phyloP scores from a whole-genome alignment of 2,797 vertebrate species.

The Phataginus tricuspis region DNA sequence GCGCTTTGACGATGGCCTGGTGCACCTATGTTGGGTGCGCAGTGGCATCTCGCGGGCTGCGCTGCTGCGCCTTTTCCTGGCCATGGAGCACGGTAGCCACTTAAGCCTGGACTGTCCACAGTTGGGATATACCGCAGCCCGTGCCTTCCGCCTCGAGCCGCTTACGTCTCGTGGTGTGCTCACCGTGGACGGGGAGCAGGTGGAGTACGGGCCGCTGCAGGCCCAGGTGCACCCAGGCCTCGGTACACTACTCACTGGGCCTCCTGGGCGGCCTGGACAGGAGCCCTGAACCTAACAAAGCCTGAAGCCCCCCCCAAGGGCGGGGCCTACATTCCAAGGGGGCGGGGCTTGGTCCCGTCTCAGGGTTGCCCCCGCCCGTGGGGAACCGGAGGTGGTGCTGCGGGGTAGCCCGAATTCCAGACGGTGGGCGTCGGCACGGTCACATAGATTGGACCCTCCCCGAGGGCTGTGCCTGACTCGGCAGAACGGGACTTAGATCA shows the following conservation, averaged over 20 bases:
- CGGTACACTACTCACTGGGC: conserved; percentile 77
- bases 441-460: neutral
- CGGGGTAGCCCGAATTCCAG: neutral
- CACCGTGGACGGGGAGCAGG: conserved; percentile 94
- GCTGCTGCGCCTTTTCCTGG: conserved; percentile 92
- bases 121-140: conserved; percentile 89
- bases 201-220: conserved; percentile 94
- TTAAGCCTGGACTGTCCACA: conserved; percentile 90
- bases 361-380: neutral
- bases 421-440: neutral
- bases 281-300: neutral
- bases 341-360: neutral
- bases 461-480: neutral
- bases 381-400: neutral
- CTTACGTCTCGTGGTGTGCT: conserved; percentile 91
- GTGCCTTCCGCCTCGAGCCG: conserved; percentile 94
- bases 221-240: conserved; percentile 89
- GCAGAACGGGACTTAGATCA: neutral
- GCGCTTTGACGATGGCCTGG: conserved; percentile 91
- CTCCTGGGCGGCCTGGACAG: neutral
- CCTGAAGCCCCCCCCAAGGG: neutral
- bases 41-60: conserved; percentile 92
- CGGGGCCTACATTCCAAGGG: neutral
- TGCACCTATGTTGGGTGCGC: conserved; percentile 93
- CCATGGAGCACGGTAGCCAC: conserved; percentile 93